A percentile compares a stretch with the other conserved stretches of the same genome.
Evolutionary conservation across 2,888 invertebrate genomes (phyloP).

Genomic region (Drosophila phalerata): DNA sequence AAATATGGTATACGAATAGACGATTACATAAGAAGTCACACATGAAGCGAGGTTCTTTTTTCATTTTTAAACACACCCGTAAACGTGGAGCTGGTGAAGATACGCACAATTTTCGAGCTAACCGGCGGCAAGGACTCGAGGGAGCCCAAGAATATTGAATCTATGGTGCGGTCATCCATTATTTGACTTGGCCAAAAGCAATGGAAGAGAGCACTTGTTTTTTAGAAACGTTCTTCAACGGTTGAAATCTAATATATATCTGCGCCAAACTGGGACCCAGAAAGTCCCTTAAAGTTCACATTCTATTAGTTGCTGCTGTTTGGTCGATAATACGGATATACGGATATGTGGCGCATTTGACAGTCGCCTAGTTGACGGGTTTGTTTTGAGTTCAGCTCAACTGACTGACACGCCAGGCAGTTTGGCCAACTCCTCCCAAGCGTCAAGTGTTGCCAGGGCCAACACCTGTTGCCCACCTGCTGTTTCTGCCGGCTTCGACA

Average conservation of each 20-base stretch:
- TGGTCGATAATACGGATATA: constrained; percentile 65
- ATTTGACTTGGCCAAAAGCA: constrained; percentile 4
- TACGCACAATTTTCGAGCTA: constrained; percentile 98
- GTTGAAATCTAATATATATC: constrained; percentile 67
- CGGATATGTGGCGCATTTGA: constrained; percentile 69
- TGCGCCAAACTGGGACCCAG: constrained; percentile 64
- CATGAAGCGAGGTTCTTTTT: constrained; percentile 8
- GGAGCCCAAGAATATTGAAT: constrained; percentile 95
- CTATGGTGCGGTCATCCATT: constrained; percentile 96
- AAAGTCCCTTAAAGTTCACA: constrained; percentile 70
- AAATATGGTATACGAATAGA: constrained; percentile 11
- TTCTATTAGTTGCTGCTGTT: constrained; percentile 61
- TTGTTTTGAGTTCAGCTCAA: constrained; percentile 72
- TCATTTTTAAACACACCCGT: constrained; percentile 90
- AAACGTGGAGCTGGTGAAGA: constrained; percentile 99
- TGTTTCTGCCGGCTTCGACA: constrained; percentile 30
- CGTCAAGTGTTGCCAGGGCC: constrained; percentile 42
- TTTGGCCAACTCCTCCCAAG: background rate
- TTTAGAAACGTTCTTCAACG: constrained; percentile 41
- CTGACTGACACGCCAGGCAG: constrained; percentile 44
- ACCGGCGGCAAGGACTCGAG: constrained; percentile 96
- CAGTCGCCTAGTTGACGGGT: constrained; percentile 79
- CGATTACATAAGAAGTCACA: constrained; percentile 59
- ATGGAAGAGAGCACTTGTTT: constrained; percentile 6
- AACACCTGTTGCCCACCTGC: constrained; percentile 70